These are phyloP conservation scores for Elanus axillaris DNA, from an alignment of 2,113 vertebrate genomes.

Conservation along the genomic window DNA sequence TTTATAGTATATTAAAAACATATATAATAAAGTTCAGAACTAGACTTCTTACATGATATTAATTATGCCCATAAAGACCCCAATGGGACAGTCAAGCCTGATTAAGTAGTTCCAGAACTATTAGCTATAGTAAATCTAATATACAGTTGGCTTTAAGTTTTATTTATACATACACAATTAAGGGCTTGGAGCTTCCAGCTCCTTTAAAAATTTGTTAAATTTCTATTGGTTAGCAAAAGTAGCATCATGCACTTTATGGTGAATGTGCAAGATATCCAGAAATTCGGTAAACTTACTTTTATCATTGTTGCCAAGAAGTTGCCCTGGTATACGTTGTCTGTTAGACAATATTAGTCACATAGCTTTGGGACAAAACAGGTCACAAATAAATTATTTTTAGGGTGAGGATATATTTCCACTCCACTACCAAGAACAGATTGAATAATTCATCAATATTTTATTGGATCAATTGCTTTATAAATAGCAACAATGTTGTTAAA, in stretches of 20 bases:
- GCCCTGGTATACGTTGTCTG: accelerated
- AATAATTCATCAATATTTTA: not conserved
- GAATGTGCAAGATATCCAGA: not conserved
- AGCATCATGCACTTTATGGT: not conserved
- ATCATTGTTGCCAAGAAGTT: not conserved
- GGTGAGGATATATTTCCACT: not conserved
- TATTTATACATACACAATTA: not conserved
- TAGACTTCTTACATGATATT: conserved; percentile 39
- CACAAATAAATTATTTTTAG: not conserved
- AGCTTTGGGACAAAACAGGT: not conserved
- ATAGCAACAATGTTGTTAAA: not conserved
- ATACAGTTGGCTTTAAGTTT: not conserved
- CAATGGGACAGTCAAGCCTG: conserved; percentile 15
- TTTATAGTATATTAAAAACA: conserved; percentile 62
- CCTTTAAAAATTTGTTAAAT: not conserved
- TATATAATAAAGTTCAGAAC: conserved; percentile 52
- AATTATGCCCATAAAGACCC: conserved; percentile 34
- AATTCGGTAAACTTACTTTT: not conserved
- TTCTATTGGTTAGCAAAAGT: not conserved
- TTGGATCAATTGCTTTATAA: not conserved
- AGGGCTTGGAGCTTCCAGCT: not conserved
- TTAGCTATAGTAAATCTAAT: not conserved
- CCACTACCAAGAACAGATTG: not conserved
- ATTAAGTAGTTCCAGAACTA: conserved; percentile 8
- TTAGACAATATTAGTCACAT: not conserved